Conservation (phyloP, 1,140 invertebrate genomes). For the Zophobas atratus region DNA sequence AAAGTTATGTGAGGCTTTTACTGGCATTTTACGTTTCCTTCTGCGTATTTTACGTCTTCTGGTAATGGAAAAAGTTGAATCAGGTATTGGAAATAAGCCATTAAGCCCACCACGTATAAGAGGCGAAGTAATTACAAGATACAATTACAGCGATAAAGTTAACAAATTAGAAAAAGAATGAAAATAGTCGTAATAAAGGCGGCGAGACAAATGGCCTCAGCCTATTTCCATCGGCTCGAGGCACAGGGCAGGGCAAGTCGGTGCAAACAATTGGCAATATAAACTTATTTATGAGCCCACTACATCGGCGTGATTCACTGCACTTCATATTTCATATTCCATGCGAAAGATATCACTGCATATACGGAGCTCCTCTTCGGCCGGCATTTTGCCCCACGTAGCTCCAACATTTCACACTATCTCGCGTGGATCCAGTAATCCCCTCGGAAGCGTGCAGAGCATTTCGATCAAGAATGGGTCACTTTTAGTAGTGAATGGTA, state of each 20-base stretch:
- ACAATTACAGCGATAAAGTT: slow-evolving; percentile 47
- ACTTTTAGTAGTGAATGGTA: slow-evolving; percentile 46
- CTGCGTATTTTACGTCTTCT: not conserved
- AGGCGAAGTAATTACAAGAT: slow-evolving; percentile 50
- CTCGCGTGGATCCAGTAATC: not conserved
- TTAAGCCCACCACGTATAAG: slow-evolving; percentile 28
- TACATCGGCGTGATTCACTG: slow-evolving; percentile 48
- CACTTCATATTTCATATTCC: slow-evolving; percentile 53
- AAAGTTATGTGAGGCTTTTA: too few species aligned
- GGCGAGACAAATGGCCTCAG: slow-evolving; percentile 46
- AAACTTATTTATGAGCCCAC: slow-evolving; percentile 52
- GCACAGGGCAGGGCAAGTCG: slow-evolving; percentile 42
- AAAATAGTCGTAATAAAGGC: slow-evolving; percentile 52
- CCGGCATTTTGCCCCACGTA: slow-evolving; percentile 24
- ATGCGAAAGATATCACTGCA: slow-evolving; percentile 50
- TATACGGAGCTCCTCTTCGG: slow-evolving; percentile 4
- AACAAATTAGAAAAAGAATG: slow-evolving; percentile 46
- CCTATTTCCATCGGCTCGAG: slow-evolving; percentile 39
- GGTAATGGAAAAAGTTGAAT: slow-evolving; percentile 8
- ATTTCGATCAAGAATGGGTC: slow-evolving; percentile 11
- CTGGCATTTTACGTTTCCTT: too few species aligned
- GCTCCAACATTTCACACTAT: slow-evolving; percentile 3
- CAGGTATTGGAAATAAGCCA: slow-evolving; percentile 28
- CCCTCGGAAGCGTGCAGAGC: slow-evolving; percentile 24
- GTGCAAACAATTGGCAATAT: slow-evolving; percentile 50